Evolutionary conservation across 2,797 vertebrate genomes (phyloP), one percentile per base, ranked within the genome.

Genomic region (Dipus sagitta): DNA sequence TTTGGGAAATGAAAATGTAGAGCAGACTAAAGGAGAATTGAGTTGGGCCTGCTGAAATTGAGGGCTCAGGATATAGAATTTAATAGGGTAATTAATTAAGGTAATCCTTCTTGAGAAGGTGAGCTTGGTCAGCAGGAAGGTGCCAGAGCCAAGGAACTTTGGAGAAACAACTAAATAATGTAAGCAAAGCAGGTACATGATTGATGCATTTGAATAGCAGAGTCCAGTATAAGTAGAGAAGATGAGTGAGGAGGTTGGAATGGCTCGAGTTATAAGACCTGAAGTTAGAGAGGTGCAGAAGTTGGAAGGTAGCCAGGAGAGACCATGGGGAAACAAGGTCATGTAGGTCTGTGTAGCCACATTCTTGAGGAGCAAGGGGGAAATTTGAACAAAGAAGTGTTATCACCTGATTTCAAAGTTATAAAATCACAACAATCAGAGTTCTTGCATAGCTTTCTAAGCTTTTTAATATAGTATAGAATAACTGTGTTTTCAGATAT

Each of bases 1-100:
- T 94, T n/a, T 34, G 71, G 74, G 52, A 74, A 93, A 95, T 86
- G 54, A 81, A 86, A 96, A 86, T 75, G 20, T 71, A 76, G n/a
- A 85, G 10, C 26, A 87, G 34, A 58, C 14, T 76, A 92, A 90
- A 74, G 7, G 38, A 60, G 78, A 62, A 86, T 87, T 84, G 89
- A 88, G 74, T 87, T 80, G n/a, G 20, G 20, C 67, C 81, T 92
- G 1, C 13, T 93, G 18, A 21, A n/a, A 86, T 84, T 74, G 17
- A 54, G 38, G 17, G 2, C 4, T 94, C 70, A 78, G 60, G 38
- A 65, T 87, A 8, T 62, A 93, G 65, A 84, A 91, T 93, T 96
- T 86, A 84, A 77, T 90, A 76, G 54, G 54, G 54, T 58, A 32
- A 88, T 70, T 70, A 67, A 80, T 78, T 70, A 92, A 32, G 38